These are phyloP conservation scores for Drymonia ruficornis DNA, from an alignment of 2,888 invertebrate genomes.

Conservation along the genomic window DNA sequence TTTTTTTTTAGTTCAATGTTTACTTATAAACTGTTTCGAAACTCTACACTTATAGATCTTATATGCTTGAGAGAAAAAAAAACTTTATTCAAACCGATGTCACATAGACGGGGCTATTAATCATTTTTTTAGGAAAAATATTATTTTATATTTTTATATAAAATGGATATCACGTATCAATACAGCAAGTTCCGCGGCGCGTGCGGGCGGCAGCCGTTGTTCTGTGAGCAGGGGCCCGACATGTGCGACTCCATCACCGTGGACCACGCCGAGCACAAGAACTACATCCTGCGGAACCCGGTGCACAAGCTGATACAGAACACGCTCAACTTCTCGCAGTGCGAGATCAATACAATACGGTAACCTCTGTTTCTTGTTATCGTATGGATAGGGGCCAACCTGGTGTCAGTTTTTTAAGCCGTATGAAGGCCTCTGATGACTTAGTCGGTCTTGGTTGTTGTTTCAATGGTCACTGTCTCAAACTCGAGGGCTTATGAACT, in stretches of 20 bases:
- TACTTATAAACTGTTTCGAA: too few species aligned
- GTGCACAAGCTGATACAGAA: slow-evolving; percentile 78
- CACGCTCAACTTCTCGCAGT: slow-evolving; percentile 63
- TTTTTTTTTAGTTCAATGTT: too few species aligned
- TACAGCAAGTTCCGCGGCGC: slow-evolving; percentile 72
- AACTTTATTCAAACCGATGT: neutral
- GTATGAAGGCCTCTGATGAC: too few species aligned
- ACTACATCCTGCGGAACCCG: slow-evolving; percentile 80
- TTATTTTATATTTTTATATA: slow-evolving; percentile 5
- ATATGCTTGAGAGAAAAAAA: neutral
- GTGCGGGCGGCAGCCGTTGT: slow-evolving; percentile 79
- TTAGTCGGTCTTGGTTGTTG: too few species aligned
- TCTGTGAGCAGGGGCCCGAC: slow-evolving; percentile 67
- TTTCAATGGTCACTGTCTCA: too few species aligned
- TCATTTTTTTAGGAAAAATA: neutral
- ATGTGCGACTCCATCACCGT: slow-evolving; percentile 66
- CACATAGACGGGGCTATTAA: neutral
- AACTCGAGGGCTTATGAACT: too few species aligned
- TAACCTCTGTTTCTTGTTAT: too few species aligned
- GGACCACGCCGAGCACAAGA: slow-evolving; percentile 56
- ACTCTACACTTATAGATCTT: neutral
- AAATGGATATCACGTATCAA: slow-evolving; percentile 62
- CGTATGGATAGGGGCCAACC: too few species aligned
- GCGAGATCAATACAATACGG: slow-evolving; percentile 85
- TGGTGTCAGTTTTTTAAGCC: too few species aligned